Percentiles rank a stretch among this genome's conserved stretches.
These are phyloP conservation scores for Cartodere bifasciata DNA, from an alignment of 2,888 invertebrate genomes.

Conservation along the genomic window DNA sequence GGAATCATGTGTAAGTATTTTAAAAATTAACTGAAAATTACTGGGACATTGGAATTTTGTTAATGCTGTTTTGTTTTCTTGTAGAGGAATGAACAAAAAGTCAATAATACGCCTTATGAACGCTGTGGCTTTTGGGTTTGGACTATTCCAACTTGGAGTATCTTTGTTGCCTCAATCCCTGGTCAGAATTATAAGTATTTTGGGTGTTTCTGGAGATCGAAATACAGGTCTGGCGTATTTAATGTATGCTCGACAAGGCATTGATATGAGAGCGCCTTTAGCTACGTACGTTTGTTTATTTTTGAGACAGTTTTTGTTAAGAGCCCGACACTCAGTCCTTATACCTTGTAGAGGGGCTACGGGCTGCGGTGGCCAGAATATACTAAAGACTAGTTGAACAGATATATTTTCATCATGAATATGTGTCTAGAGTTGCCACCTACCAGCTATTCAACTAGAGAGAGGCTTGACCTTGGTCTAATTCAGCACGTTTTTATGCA, in stretches of 20 bases:
- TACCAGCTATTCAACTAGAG: too few species aligned
- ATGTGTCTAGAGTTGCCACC: too few species aligned
- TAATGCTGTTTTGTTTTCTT: too few species aligned
- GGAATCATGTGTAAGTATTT: not conserved
- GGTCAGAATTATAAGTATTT: slow-evolving; percentile 44
- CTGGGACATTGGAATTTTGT: too few species aligned
- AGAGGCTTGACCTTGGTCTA: too few species aligned
- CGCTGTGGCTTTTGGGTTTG: slow-evolving; percentile 58
- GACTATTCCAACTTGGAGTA: slow-evolving; percentile 52
- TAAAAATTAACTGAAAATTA: not conserved
- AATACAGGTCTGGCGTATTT: slow-evolving; percentile 44
- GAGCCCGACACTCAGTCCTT: too few species aligned
- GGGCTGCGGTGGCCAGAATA: too few species aligned
- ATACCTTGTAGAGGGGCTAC: too few species aligned
- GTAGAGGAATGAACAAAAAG: slow-evolving; percentile 33
- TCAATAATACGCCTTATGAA: slow-evolving; percentile 49
- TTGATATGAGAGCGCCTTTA: slow-evolving; percentile 54
- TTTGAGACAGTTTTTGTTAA: too few species aligned
- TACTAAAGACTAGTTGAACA: too few species aligned
- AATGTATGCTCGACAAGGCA: slow-evolving; percentile 45
- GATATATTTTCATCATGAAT: too few species aligned
- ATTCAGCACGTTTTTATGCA: too few species aligned
- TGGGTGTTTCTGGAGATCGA: slow-evolving; percentile 54
- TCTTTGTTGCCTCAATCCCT: slow-evolving; percentile 53
- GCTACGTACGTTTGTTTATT: slow-evolving; percentile 42